Evolutionary conservation across 2,113 vertebrate genomes (phyloP), one percentile per base, ranked within the genome.

Genomic region (Toxotes jaculatrix): DNA sequence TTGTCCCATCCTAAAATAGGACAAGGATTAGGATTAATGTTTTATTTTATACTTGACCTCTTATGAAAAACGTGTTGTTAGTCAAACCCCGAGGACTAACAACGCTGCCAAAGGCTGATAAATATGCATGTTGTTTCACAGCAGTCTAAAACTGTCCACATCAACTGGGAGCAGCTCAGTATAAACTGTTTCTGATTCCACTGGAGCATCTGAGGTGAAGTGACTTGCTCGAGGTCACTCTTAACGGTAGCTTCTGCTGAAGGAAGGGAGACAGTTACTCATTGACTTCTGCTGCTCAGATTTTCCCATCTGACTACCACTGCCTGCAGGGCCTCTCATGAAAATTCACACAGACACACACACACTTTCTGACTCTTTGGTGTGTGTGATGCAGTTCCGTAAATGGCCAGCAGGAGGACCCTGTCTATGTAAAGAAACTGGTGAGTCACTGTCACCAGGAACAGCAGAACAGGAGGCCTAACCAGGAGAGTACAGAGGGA

Each of bases 1-100:
- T 99, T 99, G 93, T 99, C 98, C 98, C 98, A 99, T 86, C 98
- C 98, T 99, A 5, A 88, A 84, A 91, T 43, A 77, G 71, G 67
- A 61, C 66, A 66, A 55, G 62, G 84, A 82, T 69, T 62, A 88
- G 77, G 85, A 79, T 88, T 82, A 91, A 71, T 21, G 69, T 78
- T 40, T 71, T 3, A 80, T 73, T 74, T 83, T 63, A 63, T 45
- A 65, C 67, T 76, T 75, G 47, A 80, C 61, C 36, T 49, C 67
- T 21, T 70, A 32, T 62, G 70, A 57, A 70, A 88, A 80, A 51
- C 47, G 42, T 67, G 61, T 21, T 32, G 51, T 64, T 16, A 53
- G 55, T 34, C 49, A 63, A 68, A 47, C 38, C 36, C 38, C 14
- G 21, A 12, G 45, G 42, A 61, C 55, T n/a, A 31, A 43, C 56